Conservation (phyloP, 1,140 invertebrate species). For the Macrobrachium rosenbergii region DNA sequence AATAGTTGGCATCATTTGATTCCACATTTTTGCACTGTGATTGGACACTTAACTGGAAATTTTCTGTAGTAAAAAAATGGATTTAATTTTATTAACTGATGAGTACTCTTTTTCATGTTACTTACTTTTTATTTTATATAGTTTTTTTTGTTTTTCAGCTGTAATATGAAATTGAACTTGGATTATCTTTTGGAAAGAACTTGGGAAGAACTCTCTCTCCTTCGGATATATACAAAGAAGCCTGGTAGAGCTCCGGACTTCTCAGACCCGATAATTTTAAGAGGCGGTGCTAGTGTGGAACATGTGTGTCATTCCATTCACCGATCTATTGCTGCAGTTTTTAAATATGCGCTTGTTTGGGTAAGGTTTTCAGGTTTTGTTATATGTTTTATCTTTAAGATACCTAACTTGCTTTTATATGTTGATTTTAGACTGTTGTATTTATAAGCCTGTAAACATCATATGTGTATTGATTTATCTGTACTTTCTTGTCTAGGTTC, state of each 20-base stretch:
- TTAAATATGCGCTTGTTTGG: constrained; percentile 99
- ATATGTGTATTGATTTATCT: too few relatives aligned
- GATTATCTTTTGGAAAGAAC: constrained; percentile 93
- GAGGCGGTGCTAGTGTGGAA: constrained; percentile 92
- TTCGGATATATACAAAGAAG: constrained; percentile 99
- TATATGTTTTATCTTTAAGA: constrained; percentile 20
- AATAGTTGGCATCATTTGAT: too few relatives aligned
- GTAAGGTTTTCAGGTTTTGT: constrained; percentile 70
- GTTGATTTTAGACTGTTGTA: background rate
- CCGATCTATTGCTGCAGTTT: constrained; percentile 89
- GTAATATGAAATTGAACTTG: constrained; percentile 99
- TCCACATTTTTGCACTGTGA: too few relatives aligned
- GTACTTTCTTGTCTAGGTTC: too few relatives aligned
- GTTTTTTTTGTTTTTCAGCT: constrained; percentile 76
- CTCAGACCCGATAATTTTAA: constrained; percentile 92
- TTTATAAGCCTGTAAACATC: too few relatives aligned
- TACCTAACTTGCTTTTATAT: too few relatives aligned
- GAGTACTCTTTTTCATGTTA: background rate
- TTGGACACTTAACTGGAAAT: too few relatives aligned
- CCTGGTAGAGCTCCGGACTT: constrained; percentile 97
- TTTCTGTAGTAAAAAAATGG: background rate
- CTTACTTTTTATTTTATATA: background rate
- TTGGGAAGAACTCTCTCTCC: constrained; percentile 95
- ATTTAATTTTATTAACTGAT: background rate
- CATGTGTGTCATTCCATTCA: constrained; percentile 99